Percentiles rank a stretch among this genome's conserved stretches.
Evolutionary conservation across 2,888 invertebrate species (phyloP).

Genomic region (Calephelis perditalis): DNA sequence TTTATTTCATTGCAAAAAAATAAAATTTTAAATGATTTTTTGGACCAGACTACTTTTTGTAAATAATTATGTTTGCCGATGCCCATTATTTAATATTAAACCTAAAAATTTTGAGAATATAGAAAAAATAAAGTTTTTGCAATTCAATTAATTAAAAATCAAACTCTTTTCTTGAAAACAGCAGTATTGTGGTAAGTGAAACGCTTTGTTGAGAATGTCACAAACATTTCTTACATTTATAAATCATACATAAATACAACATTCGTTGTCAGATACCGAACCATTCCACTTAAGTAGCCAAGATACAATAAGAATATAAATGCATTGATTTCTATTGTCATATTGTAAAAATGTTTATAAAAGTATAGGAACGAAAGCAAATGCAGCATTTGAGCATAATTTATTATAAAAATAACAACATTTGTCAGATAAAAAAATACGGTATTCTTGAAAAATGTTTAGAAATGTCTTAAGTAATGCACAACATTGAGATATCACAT

Average conservation of each 20-base stretch:
- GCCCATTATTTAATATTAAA: no score
- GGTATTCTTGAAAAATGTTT: not conserved
- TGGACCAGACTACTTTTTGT: no score
- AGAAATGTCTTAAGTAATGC: not conserved
- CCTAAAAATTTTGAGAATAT: no score
- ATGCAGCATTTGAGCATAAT: conserved; percentile 44
- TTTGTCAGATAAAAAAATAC: not conserved
- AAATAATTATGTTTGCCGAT: no score
- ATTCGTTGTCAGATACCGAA: not conserved
- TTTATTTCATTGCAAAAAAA: no score
- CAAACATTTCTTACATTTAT: not conserved
- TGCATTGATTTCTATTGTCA: conserved; percentile 6
- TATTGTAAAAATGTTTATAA: conserved; percentile 24
- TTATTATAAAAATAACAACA: conserved; percentile 3
- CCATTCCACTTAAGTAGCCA: not conserved
- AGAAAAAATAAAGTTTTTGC: no score
- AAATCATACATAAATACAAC: not conserved
- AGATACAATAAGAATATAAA: not conserved
- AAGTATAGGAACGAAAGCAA: conserved; percentile 39
- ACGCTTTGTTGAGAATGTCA: not conserved
- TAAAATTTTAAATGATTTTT: no score
- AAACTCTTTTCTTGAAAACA: not conserved
- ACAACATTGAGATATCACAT: not conserved
- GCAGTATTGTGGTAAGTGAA: not conserved
- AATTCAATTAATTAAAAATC: no score